Evolutionary conservation across 1,140 invertebrate genomes (phyloP).

Genomic region (Musca domestica): DNA sequence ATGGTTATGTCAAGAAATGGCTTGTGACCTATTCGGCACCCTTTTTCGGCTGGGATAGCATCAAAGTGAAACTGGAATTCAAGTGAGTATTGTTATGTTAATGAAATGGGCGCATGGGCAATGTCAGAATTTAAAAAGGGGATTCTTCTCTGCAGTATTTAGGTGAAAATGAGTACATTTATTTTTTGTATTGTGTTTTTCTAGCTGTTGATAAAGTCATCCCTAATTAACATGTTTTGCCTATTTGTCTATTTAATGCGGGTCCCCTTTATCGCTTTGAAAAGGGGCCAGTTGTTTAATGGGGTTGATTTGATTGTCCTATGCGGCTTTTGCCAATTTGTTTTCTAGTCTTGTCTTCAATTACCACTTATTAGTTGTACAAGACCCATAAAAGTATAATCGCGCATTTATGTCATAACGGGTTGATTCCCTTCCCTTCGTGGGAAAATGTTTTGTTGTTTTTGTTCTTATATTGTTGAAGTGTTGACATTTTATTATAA

Average conservation of each 20-base stretch:
- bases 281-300: neutral
- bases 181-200: neutral
- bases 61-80: conserved; percentile 88
- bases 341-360: conserved; percentile 5
- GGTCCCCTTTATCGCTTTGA: neutral
- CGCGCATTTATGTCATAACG: conserved; percentile 1
- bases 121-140: neutral
- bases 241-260: conserved; percentile 11
- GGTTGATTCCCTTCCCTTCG: neutral
- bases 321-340: neutral
- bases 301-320: neutral
- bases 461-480: neutral
- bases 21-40: conserved; percentile 91
- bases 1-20: conserved; percentile 91
- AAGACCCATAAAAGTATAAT: neutral
- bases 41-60: conserved; percentile 95
- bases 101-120: neutral
- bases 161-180: conserved; percentile 1
- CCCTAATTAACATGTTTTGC: conserved; percentile 9
- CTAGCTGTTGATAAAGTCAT: neutral
- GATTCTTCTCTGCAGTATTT: neutral
- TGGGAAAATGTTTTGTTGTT: neutral
- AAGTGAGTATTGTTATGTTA: conserved; percentile 70
- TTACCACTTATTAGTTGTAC: conserved; percentile 7
- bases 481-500: conserved; percentile 3